Evolutionary conservation across 35 echinoderm and acorn worm species (phyloP), one percentile per base, ranked within the genome.

Genomic region (Apostichopus parvimensis): DNA sequence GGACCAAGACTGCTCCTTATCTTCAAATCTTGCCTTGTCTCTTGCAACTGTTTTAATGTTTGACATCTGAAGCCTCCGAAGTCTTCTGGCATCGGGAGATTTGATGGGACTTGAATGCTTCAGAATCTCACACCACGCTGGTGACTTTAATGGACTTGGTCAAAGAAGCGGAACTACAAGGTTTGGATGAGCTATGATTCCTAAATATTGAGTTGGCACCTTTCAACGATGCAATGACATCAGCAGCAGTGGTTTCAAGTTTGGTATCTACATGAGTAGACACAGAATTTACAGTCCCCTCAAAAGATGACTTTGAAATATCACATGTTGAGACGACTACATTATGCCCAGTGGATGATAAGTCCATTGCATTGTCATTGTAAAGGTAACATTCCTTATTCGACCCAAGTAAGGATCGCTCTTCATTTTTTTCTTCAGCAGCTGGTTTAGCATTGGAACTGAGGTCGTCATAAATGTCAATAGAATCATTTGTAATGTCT

Each of bases 331-430:
- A 61, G 6, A 61, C 58, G 8, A 61, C 58, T 61, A 5, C n/a
- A 18, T 75, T 13, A 75, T 61, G 7, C 58, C 12, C 71, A n/a
- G 17, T 13, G 3, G 81, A 24, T 24, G 81, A 24, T 24, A 84
- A 24, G 22, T 84, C 81, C 81, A 84, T 84, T n/a, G 81, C 81
- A 59, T 84, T 84, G 55, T 84, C 81, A 59, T 58, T 58, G 52
- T 58, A 84, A 7, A 84, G 81, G 20, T 84, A 56, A 58, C 8
- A 52, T 18, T 84, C 56, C 53, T 56, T 18, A 24, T 84, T 24
- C 6, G 15, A 56, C 15, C 58, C 15, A 2, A 5, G 54, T 17
- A 58, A 5, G 10, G 81, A 3, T 12, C 5, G 53, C 5, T 9
- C 13, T 20, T 56, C 45, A 8, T 14, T 57, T 10, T 84, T 17